Percentiles rank a stretch among this genome's conserved stretches.
Evolutionary conservation across 2,888 invertebrate genomes (phyloP).

Genomic region (Brachypalpus laphriformis): DNA sequence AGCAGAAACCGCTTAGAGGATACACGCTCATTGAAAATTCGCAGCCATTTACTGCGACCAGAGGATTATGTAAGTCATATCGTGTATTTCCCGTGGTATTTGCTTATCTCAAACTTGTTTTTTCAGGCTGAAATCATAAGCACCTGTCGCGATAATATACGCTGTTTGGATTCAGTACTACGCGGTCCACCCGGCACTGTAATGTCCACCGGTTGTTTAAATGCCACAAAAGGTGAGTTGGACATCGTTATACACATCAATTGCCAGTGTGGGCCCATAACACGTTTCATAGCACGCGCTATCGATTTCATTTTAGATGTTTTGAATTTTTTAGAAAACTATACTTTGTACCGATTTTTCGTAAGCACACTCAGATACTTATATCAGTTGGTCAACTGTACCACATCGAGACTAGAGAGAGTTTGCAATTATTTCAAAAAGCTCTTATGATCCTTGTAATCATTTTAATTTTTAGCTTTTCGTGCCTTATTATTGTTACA

Average conservation of each 20-base stretch:
- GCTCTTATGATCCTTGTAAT: conserved; percentile 50
- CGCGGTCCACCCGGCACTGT: conserved; percentile 84
- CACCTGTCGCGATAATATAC: conserved; percentile 93
- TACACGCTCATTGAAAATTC: conserved; percentile 81
- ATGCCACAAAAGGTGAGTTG: conserved; percentile 86
- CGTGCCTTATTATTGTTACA: conserved; percentile 59
- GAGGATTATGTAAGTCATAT: conserved; percentile 82
- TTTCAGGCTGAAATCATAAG: conserved; percentile 92
- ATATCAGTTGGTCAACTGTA: conserved; percentile 78
- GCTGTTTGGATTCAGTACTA: conserved; percentile 89
- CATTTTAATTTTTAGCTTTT: conserved; percentile 73
- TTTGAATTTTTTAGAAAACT: conserved; percentile 80
- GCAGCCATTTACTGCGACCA: conserved; percentile 82
- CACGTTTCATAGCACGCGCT: conserved; percentile 81
- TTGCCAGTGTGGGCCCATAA: conserved; percentile 82
- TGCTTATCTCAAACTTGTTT: background rate
- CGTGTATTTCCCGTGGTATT: background rate
- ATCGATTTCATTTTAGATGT: conserved; percentile 81
- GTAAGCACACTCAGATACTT: conserved; percentile 78
- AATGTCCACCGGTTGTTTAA: conserved; percentile 84
- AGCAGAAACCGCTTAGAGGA: conserved; percentile 81
- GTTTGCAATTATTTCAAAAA: conserved; percentile 68
- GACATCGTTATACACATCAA: conserved; percentile 76
- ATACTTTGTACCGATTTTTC: conserved; percentile 80
- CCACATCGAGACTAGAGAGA: conserved; percentile 63